Evolutionary conservation across 2,797 vertebrate genomes (phyloP).

Genomic region (Danionella dracula): DNA sequence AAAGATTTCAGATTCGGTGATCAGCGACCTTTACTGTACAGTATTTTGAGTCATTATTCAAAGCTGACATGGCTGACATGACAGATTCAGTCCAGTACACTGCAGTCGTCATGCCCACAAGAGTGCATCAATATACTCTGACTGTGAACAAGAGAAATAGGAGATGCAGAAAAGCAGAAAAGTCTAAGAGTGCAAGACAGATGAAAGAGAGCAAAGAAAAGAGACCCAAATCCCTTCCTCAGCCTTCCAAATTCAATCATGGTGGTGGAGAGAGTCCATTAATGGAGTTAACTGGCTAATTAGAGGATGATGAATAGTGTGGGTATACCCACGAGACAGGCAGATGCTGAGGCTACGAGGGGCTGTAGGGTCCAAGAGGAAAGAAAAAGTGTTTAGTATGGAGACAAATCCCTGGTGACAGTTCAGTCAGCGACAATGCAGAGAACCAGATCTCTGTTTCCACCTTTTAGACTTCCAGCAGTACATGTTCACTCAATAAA

Average conservation of each 20-base stretch:
- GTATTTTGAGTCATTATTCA: background rate
- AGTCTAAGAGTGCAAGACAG: constrained; percentile 13
- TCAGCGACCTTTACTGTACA: too few relatives aligned
- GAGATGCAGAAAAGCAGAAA: background rate
- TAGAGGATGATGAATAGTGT: constrained; percentile 54
- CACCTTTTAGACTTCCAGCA: constrained; percentile 27
- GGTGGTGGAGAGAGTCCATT: constrained; percentile 51
- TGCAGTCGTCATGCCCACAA: background rate
- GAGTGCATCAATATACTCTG: background rate
- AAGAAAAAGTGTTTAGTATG: constrained; percentile 20
- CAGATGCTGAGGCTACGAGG: constrained; percentile 48
- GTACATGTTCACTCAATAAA: background rate
- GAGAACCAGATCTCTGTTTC: constrained; percentile 17
- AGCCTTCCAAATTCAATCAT: constrained; percentile 45
- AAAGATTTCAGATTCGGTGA: too few relatives aligned
- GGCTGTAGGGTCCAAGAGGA: constrained; percentile 1
- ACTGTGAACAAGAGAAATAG: constrained; percentile 1
- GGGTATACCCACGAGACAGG: constrained; percentile 42
- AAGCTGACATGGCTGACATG: background rate
- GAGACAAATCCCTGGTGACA: constrained; percentile 46
- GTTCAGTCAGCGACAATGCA: constrained; percentile 24
- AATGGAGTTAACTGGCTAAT: constrained; percentile 54
- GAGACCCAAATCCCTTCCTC: constrained; percentile 44
- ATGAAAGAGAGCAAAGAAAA: constrained; percentile 14
- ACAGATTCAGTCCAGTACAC: background rate